Evolutionary conservation across 2,797 vertebrate genomes (phyloP), one percentile per base, ranked within the genome.

Genomic region (Eospalax fontanierii): DNA sequence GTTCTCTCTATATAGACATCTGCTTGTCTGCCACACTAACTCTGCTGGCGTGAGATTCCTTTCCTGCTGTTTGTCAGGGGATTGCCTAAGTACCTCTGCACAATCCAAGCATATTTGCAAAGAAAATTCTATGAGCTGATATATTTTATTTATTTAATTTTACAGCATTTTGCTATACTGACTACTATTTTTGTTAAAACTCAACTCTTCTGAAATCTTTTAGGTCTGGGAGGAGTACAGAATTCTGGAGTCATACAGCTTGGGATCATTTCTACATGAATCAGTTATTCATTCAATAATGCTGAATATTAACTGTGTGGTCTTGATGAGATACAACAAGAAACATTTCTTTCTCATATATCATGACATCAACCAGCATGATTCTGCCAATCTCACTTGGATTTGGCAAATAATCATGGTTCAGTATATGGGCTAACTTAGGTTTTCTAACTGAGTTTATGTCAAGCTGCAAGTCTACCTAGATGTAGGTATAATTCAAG

Each of bases 21-120:
- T 96, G 92, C 33, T 80, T 76, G 61, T 89, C 80, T 78, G 30
- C 21, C 76, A 90, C 73, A 24, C 21, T 87, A 50, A 54, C 9
- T 74, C 12, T 59, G 54, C 26, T 6, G 50, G 7, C 38, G 12
- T 28, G 75, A 95, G 16, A 40, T 80, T 93, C 74, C 50, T 43
- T 78, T 21, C 75, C 71, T 90, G 26, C 70, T 35, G 38, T 92
- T 78, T 84, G 11, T 89, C 35, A 94, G 83, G 89, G 90, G 28
- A 57, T 95, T 97, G 87, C 33, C 93, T 76, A 54, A 9, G 22
- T 35, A 94, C 21, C 4, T 4, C 80, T 87, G 33, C 87, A 35
- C 97, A 97, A 87, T 90, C 30, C 7, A 89, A 87, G 63, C 18
- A 40, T 61, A 33, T 28, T 61, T 80, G 28, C 2, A 59, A 38